Conservation (phyloP, 1,140 invertebrate genomes). For the Apocrypta bakeri region DNA sequence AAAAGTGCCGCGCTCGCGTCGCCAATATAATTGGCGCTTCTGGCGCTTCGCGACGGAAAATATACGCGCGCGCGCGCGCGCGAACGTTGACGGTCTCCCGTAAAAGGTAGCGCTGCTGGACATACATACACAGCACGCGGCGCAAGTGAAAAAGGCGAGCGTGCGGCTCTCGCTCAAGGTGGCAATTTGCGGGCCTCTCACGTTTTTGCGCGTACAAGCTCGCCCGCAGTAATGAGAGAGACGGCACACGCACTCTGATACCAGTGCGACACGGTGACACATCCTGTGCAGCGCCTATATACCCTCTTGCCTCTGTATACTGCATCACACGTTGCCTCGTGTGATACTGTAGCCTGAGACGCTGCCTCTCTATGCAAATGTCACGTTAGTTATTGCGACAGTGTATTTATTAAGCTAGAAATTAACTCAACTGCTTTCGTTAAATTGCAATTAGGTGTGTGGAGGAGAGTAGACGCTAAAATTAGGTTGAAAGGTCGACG, state of each 20-base stretch:
- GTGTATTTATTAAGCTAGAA: no score
- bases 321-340: no score
- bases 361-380: not conserved
- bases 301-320: no score
- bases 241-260: no score
- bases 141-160: constrained; percentile 38
- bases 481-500: no score
- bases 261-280: not conserved
- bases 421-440: no score
- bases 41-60: not conserved
- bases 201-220: constrained; percentile 62
- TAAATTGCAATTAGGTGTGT: no score
- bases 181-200: constrained; percentile 68
- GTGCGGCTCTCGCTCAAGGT: constrained; percentile 57
- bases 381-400: no score
- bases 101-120: not conserved
- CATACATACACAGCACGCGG: not conserved
- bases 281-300: no score
- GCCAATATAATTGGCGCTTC: not conserved
- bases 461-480: no score
- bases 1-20: not conserved
- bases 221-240: not conserved
- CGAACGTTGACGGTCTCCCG: not conserved
- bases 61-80: not conserved
- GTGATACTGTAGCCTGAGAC: no score